Evolutionary conservation across 2,797 vertebrate species (phyloP).

Genomic region (Myotis planiceps): DNA sequence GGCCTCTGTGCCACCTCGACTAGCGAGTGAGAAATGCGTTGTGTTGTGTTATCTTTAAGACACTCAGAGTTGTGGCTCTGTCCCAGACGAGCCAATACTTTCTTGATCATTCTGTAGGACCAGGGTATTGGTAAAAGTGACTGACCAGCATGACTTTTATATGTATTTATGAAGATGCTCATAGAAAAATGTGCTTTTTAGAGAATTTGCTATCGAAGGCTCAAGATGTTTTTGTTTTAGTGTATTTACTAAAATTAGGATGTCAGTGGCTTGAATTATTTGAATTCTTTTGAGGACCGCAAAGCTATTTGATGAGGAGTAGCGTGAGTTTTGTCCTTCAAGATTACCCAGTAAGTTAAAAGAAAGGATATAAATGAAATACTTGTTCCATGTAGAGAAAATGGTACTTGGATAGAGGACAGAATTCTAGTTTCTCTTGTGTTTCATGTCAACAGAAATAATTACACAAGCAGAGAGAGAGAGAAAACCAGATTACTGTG

Average conservation of each 20-base stretch:
- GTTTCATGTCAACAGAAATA: background rate
- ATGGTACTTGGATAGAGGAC: background rate
- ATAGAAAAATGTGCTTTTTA: background rate
- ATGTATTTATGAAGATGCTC: background rate
- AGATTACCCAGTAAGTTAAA: conserved; percentile 25
- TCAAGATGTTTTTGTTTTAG: background rate
- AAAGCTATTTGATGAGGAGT: background rate
- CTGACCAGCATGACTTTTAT: background rate
- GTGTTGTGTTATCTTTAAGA: background rate
- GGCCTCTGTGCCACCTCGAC: background rate
- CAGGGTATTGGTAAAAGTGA: conserved; percentile 32
- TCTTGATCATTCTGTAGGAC: background rate
- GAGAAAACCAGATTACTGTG: background rate
- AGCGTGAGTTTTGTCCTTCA: background rate
- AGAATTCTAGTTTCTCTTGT: background rate
- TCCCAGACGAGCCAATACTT: background rate
- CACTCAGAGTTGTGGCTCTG: background rate
- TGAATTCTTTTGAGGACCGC: background rate
- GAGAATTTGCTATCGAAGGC: background rate
- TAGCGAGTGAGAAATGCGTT: background rate
- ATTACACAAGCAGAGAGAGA: background rate
- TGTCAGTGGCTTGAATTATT: background rate
- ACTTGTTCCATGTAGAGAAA: background rate
- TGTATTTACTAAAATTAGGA: background rate
- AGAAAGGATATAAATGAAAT: conserved; percentile 45